Percentiles rank a stretch among this genome's conserved stretches.
These are phyloP conservation scores for Ochropleura plecta DNA, from an alignment of 2,888 invertebrate species.

Conservation along the genomic window DNA sequence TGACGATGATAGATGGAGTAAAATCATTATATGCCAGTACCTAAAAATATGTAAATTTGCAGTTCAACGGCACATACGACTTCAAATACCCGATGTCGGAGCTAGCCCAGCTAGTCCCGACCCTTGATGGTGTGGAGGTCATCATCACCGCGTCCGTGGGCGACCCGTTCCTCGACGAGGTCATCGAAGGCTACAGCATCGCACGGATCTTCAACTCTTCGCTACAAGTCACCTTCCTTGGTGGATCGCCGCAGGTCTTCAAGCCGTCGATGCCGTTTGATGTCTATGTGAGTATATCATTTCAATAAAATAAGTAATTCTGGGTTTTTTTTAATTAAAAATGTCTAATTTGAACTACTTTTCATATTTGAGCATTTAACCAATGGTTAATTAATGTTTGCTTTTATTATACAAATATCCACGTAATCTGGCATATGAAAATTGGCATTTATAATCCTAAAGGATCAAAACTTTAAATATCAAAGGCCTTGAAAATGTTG, in stretches of 20 bases:
- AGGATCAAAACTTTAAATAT: too few species aligned
- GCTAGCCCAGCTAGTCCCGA: slow-evolving; percentile 92
- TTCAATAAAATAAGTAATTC: background rate
- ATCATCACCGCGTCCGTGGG: slow-evolving; percentile 96
- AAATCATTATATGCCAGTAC: background rate
- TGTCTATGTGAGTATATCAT: slow-evolving; percentile 92
- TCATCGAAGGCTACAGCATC: slow-evolving; percentile 96
- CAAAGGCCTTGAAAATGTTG: background rate
- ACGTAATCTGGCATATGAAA: too few species aligned
- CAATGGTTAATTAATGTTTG: too few species aligned
- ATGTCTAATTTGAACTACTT: background rate
- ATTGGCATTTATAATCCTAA: too few species aligned
- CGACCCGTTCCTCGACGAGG: slow-evolving; percentile 95
- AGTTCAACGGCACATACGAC: slow-evolving; percentile 97
- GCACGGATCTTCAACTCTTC: slow-evolving; percentile 97
- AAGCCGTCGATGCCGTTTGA: slow-evolving; percentile 98
- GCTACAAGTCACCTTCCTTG: slow-evolving; percentile 95
- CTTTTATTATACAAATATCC: background rate
- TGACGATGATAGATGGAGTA: background rate
- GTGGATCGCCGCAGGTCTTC: slow-evolving; percentile 97
- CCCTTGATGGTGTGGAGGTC: slow-evolving; percentile 94
- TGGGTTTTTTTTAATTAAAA: background rate
- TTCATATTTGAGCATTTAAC: background rate
- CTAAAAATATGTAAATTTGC: slow-evolving; percentile 55
- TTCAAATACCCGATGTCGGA: slow-evolving; percentile 97